These are phyloP conservation scores for Xestia rhomboidea DNA, from an alignment of 2,888 invertebrate genomes.

Conservation along the genomic window DNA sequence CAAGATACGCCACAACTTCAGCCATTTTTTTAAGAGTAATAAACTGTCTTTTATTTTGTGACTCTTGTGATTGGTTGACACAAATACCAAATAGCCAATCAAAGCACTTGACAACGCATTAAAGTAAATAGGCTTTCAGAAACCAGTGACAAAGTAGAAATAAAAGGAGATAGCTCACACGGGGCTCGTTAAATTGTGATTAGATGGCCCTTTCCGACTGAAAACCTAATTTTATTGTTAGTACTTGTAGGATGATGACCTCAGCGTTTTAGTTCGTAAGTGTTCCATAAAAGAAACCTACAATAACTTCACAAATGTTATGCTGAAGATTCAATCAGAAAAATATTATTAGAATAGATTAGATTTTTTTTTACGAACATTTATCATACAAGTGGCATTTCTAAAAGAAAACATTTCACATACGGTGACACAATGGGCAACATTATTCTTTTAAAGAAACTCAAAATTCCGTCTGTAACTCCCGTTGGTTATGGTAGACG, in stretches of 20 bases:
- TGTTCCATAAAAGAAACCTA: background rate
- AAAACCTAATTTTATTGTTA: slow-evolving; percentile 8
- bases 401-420: no score
- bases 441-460: no score
- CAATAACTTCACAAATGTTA: no score
- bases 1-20: background rate
- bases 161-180: background rate
- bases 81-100: background rate
- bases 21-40: background rate
- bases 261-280: background rate
- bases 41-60: background rate
- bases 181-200: slow-evolving; percentile 2
- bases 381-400: no score
- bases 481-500: no score
- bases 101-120: slow-evolving; percentile 8
- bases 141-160: slow-evolving; percentile 17
- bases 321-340: no score
- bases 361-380: no score
- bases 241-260: background rate
- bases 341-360: no score
- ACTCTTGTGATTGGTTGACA: background rate
- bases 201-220: background rate
- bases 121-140: background rate
- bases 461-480: no score
- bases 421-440: no score